Evolutionary conservation across 1,140 invertebrate genomes (phyloP).

Genomic region (Lasioglossum baleicum): DNA sequence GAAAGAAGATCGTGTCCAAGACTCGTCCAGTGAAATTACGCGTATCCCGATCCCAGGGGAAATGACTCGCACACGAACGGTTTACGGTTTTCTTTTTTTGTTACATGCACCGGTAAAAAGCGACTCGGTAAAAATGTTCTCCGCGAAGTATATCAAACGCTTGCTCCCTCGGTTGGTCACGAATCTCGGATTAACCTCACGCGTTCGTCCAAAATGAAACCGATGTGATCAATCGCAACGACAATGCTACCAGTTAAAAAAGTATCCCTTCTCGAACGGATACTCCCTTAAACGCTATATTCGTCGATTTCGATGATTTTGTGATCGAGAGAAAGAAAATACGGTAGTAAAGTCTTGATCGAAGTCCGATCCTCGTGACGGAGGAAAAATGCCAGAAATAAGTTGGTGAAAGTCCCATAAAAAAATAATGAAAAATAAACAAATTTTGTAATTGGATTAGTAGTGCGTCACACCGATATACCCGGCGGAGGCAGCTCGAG

Average conservation of each 20-base stretch:
- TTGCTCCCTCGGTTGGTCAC: conserved; percentile 2
- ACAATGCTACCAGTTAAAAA: not conserved
- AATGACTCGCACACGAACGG: not conserved
- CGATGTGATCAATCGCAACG: not conserved
- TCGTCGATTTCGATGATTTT: too few relatives aligned
- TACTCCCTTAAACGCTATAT: not conserved
- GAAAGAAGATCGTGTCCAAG: not conserved
- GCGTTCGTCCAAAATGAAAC: not conserved
- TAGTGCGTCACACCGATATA: too few relatives aligned
- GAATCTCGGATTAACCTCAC: not conserved
- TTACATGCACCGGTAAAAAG: not conserved
- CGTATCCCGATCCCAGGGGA: not conserved
- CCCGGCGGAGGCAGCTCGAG: too few relatives aligned
- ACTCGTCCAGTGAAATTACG: not conserved
- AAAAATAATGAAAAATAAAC: too few relatives aligned
- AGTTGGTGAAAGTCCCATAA: too few relatives aligned
- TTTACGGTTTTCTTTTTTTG: too few relatives aligned
- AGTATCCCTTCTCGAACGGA: not conserved
- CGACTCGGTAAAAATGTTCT: not conserved
- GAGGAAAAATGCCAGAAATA: not conserved
- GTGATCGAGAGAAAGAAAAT: too few relatives aligned
- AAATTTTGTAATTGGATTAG: too few relatives aligned
- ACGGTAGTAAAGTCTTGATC: too few relatives aligned
- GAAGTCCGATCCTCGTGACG: not conserved
- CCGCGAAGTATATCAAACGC: conserved; percentile 16